Conservation (phyloP, 2,113 vertebrate species). For the Zapus hudsonius region DNA sequence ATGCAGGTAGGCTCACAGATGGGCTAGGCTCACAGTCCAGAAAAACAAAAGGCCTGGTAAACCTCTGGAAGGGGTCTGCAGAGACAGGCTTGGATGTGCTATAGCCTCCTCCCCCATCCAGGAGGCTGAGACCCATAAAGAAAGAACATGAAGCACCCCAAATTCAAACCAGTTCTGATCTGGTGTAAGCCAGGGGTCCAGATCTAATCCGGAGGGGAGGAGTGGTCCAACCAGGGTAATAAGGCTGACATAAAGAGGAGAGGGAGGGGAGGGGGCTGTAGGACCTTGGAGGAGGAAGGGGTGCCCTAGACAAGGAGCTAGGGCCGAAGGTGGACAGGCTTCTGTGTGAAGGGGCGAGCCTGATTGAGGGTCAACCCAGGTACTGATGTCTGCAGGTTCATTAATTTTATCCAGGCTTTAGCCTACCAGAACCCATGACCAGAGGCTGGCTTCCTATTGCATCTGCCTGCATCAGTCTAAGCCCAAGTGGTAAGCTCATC, state of each 20-base stretch:
- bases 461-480: not conserved
- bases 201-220: not conserved
- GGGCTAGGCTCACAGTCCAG: not conserved
- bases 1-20: too few relatives aligned
- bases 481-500: not conserved
- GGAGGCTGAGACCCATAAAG: not conserved
- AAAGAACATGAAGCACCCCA: not conserved
- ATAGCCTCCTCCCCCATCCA: not conserved
- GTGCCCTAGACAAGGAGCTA: not conserved
- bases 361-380: not conserved
- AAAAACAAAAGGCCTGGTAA: not conserved
- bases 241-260: too few relatives aligned
- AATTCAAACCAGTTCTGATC: not conserved
- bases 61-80: not conserved
- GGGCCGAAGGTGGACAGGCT: not conserved
- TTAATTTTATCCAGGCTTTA: not conserved
- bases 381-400: not conserved
- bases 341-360: not conserved
- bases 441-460: not conserved
- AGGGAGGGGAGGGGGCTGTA: fast-evolving
- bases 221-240: not conserved
- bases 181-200: fast-evolving
- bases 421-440: too few relatives aligned
- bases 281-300: not conserved
- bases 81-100: too few relatives aligned